Evolutionary conservation across 1,140 invertebrate genomes (phyloP).

Genomic region (Heliconius eleuchia): DNA sequence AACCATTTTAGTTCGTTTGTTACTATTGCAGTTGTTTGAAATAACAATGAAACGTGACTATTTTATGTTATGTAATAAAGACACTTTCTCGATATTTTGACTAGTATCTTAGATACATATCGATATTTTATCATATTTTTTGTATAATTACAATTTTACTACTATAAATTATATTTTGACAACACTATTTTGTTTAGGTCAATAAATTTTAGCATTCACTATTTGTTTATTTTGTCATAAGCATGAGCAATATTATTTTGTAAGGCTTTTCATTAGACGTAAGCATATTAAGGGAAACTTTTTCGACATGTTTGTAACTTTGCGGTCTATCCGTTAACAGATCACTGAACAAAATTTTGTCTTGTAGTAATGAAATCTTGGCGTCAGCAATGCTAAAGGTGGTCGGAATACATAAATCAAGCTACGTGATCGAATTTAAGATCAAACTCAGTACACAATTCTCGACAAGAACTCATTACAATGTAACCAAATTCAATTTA

Average conservation of each 20-base stretch:
- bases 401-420: constrained; percentile 78
- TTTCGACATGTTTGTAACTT: constrained; percentile 11
- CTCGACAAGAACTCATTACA: constrained; percentile 76
- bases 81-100: background rate
- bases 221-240: too few species aligned
- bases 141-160: background rate
- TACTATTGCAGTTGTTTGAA: constrained; percentile 25
- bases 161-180: background rate
- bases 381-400: constrained; percentile 69
- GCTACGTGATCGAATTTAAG: constrained; percentile 76
- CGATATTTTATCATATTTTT: background rate
- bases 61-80: constrained; percentile 17
- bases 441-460: constrained; percentile 70
- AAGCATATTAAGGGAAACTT: background rate
- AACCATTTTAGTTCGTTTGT: constrained; percentile 25
- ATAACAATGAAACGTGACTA: constrained; percentile 28
- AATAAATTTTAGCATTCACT: too few species aligned
- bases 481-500: constrained; percentile 79
- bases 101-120: too few species aligned
- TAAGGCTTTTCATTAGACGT: background rate
- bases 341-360: constrained; percentile 55
- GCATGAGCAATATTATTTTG: background rate
- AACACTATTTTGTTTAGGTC: too few species aligned
- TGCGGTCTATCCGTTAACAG: constrained; percentile 45
- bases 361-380: constrained; percentile 70